These are phyloP conservation scores for Lasioglossum malachurum DNA, from an alignment of 2,888 invertebrate genomes.

Conservation along the genomic window DNA sequence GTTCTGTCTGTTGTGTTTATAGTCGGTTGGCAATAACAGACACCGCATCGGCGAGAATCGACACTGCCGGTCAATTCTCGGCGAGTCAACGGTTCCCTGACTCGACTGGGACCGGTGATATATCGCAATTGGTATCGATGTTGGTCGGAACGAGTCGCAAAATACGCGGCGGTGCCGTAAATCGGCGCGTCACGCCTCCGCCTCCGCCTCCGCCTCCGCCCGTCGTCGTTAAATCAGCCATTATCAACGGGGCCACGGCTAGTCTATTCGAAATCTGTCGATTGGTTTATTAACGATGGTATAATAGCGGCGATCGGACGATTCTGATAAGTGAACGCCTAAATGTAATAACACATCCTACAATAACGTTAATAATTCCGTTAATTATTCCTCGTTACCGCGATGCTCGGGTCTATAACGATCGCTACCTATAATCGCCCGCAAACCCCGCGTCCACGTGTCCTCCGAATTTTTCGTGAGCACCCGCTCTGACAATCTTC, in stretches of 20 bases:
- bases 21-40: not conserved
- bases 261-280: slow-evolving; percentile 37
- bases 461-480: not conserved
- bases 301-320: slow-evolving; percentile 55
- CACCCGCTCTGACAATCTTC: not conserved
- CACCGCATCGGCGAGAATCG: not conserved
- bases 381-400: slow-evolving; percentile 59
- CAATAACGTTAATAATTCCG: slow-evolving; percentile 62
- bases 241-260: slow-evolving; percentile 20
- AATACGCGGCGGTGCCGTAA: slow-evolving; percentile 35
- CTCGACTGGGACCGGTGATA: not conserved
- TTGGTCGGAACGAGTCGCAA: slow-evolving; percentile 18
- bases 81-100: slow-evolving; percentile 3
- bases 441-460: not conserved
- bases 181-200: slow-evolving; percentile 24
- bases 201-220: slow-evolving; percentile 10
- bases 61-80: slow-evolving; percentile 2
- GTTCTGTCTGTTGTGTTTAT: not conserved
- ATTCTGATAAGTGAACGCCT: slow-evolving; percentile 54
- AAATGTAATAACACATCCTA: slow-evolving; percentile 63
- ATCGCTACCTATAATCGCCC: slow-evolving; percentile 44
- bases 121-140: slow-evolving; percentile 19
- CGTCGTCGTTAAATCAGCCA: slow-evolving; percentile 47
- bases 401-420: slow-evolving; percentile 20
- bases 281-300: slow-evolving; percentile 49